Percentiles rank a stretch among this genome's conserved stretches.
Conservation (phyloP, 64 coral and sea anemone genomes). For the Porites lutea region DNA sequence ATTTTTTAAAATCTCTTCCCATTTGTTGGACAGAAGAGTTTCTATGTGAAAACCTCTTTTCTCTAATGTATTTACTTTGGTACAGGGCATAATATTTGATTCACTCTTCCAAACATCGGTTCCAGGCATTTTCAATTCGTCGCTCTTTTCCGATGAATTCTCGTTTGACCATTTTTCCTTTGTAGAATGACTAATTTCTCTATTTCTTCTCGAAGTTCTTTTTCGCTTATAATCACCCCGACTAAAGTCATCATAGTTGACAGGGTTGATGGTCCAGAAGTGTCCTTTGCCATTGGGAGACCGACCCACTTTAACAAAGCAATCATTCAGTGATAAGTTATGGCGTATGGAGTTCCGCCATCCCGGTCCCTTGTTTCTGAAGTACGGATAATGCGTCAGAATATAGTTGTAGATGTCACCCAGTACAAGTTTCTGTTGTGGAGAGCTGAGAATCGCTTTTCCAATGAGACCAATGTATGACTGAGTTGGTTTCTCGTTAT, state of each 20-base stretch:
- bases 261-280: constrained; percentile 74
- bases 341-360: constrained; percentile 75
- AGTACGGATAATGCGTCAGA: constrained; percentile 69
- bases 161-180: background rate
- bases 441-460: constrained; percentile 68
- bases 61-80: background rate
- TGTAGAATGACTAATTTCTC: background rate
- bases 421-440: constrained; percentile 68
- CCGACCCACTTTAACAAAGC: constrained; percentile 69
- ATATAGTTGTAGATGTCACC: constrained; percentile 75
- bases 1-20: background rate
- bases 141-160: background rate
- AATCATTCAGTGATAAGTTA: constrained; percentile 69
- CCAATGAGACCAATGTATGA: constrained; percentile 80
- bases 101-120: background rate
- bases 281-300: constrained; percentile 73
- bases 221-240: constrained; percentile 63
- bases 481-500: constrained; percentile 75
- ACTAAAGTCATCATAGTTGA: constrained; percentile 72
- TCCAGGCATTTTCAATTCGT: background rate
- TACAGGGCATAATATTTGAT: background rate
- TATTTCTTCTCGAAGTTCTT: constrained; percentile 22
- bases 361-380: constrained; percentile 60
- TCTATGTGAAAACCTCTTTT: constrained; percentile 49
- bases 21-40: constrained; percentile 33